Evolutionary conservation across 37 sponge, comb jelly and placozoan genomes (phyloP), one percentile per base, ranked within the genome.

Genomic region (Cliona cf. orientalis): DNA sequence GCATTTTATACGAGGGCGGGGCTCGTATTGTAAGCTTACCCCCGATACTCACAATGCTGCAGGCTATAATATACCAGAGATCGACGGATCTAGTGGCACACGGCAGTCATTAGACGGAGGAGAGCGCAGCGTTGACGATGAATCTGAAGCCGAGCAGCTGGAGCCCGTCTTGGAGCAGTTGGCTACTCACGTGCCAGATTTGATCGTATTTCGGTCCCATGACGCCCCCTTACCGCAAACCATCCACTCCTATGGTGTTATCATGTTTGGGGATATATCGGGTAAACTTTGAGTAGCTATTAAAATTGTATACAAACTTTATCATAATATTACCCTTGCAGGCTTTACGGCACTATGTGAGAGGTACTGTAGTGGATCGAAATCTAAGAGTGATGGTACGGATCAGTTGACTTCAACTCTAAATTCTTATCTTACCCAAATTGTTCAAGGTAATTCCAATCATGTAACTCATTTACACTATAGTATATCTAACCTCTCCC

Each of bases 321-420:
- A 76, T 22, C 49, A 0, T 65, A 61, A 63, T 14, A 36, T 39
- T 70, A 33, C 41, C 39, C 5, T 0, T 74, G 33, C 76, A 90
- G 94, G 97, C 2, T 97, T 97, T 67, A 97, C 97, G 55, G 90
- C 95, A 32, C 88, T 97, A 26, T 95, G 93, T 76, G 95, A 97
- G 65, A 91, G 86, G 55, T 97, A 95, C 72, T 87, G 92, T 66
- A 89, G 76, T 64, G 80, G 58, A 21, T 62, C 87, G 34, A 60
- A 61, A 62, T 86, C 78, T 9, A 84, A 80, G 29, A 62, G 53
- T 4, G 22, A 84, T 59, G 91, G 94, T 12, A 90, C 84, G 12
- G 97, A 97, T 62, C 87, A 91, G 42, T 84, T 97, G 9, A 97
- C 95, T 0, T 75, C 82, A 21, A 86, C 87, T 45, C 92, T 97